Base-by-base conservation (phyloP, 2,113 vertebrate genomes). In the Oreotrochilus melanogaster region DNA sequence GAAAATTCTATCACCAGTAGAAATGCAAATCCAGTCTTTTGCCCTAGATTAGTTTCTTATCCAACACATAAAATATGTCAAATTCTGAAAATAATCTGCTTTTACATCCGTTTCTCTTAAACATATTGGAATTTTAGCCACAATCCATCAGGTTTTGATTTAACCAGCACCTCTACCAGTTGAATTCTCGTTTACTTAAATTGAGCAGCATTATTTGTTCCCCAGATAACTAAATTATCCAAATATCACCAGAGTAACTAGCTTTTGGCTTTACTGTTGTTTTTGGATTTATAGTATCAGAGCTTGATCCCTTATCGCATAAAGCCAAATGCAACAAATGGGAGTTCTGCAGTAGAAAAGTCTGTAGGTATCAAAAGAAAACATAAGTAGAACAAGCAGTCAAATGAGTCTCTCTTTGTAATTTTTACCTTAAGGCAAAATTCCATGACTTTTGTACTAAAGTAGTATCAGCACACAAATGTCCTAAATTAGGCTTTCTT, bases 361-460 rank as follows among this genome's bases (percentile, higher is more conserved):
- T 75, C 87, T 85, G 16, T 11, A 45, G 70, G 74, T 78, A 94
- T 64, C 53, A 89, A 89, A 91, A 84, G 56, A 80, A 91, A 81
- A 91, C 51, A 35, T 14, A 95, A 93, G 78, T 78, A 74, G 39
- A 91, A 28, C 65, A 94, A 94, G 94, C 13, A 96, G 57, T 48
- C 61, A 89, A 82, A 78, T 71, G 30, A 85, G 57, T 65, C 47
- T 5, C 24, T 78, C 87, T 82, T 72, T 54, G 51, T 28, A 51
- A 33, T 50, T 92, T 91, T 78, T 96, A 74, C 71, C 73, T 95
- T 56, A 53, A 61, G 45, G 88, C 71, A 88, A 96, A 88, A 95
- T 79, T 90, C 30, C 54, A 42, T 48, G 33, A 28, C 28, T 78
- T 93, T 94, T 88, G 45, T 50, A 48, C 65, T 51, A 43, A 86